phyloP scores from a whole-genome alignment of 2,113 vertebrate species.

The Ariopsis seemanni region DNA sequence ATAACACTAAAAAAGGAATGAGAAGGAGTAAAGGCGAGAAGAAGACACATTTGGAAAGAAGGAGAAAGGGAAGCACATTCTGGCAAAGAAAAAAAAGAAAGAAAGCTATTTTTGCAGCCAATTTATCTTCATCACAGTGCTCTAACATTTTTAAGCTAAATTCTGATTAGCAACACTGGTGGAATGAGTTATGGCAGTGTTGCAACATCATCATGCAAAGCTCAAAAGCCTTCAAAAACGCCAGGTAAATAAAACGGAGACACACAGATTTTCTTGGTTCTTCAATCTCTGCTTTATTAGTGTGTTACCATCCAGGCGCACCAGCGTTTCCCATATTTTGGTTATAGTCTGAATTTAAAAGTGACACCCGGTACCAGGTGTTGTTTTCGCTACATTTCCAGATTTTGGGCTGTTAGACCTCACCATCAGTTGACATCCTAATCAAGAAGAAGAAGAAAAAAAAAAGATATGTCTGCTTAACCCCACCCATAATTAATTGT shows the following conservation, averaged over 20 bases:
- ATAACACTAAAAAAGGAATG: neutral
- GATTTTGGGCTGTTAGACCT: neutral
- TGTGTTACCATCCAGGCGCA: neutral
- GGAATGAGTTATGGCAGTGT: neutral
- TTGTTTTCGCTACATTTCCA: neutral
- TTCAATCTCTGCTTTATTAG: neutral
- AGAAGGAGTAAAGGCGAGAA: neutral
- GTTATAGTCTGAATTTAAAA: neutral
- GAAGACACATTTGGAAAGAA: slow-evolving; percentile 2
- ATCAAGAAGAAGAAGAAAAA: neutral
- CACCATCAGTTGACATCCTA: neutral
- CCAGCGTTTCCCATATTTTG: neutral
- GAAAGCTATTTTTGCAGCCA: neutral
- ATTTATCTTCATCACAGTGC: neutral
- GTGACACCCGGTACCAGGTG: neutral
- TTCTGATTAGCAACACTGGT: neutral
- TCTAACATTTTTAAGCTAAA: neutral
- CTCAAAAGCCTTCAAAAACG: neutral
- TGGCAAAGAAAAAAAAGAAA: neutral
- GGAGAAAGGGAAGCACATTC: neutral
- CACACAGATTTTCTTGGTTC: neutral
- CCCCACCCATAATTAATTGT: too few species aligned
- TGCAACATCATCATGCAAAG: neutral
- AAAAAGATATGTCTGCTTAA: neutral
- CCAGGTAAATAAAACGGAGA: neutral